Percentiles rank a stretch among this genome's conserved stretches.
Evolutionary conservation across 2,888 invertebrate genomes (phyloP).

Genomic region (Callyntrura sp.): DNA sequence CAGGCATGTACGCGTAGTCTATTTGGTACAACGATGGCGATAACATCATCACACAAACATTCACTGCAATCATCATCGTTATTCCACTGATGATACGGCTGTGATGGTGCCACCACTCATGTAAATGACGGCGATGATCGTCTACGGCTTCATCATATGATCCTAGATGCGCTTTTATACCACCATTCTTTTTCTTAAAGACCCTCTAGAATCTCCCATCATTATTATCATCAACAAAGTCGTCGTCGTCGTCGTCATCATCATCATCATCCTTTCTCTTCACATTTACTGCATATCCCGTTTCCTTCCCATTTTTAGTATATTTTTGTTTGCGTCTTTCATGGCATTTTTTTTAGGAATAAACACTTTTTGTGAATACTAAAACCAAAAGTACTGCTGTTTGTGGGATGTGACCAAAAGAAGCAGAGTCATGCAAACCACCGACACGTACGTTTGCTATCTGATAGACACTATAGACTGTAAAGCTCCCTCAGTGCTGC

Average conservation of each 20-base stretch:
- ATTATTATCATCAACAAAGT: background rate
- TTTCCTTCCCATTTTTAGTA: constrained; percentile 22
- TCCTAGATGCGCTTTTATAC: constrained; percentile 33
- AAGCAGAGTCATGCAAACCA: constrained; percentile 76
- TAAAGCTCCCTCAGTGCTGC: background rate
- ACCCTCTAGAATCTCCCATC: constrained; percentile 3
- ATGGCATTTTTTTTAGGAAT: constrained; percentile 5
- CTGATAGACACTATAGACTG: constrained; percentile 19
- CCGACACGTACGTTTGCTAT: constrained; percentile 67
- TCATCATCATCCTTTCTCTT: background rate
- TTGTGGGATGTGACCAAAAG: constrained; percentile 71
- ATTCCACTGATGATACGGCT: constrained; percentile 49
- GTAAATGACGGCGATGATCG: constrained; percentile 55
- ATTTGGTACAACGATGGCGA: background rate
- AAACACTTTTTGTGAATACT: constrained; percentile 61
- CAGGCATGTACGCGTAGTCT: background rate
- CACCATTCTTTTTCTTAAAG: background rate
- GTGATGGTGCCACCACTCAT: constrained; percentile 55
- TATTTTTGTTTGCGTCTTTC: constrained; percentile 33
- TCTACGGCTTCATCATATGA: constrained; percentile 46
- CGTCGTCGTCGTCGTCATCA: background rate
- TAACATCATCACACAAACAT: constrained; percentile 24
- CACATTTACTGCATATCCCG: constrained; percentile 45
- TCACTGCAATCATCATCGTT: constrained; percentile 50
- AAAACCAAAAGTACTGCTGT: constrained; percentile 28